Evolutionary conservation across 92 coral and sea anemone genomes (phyloP).

Genomic region (Umimayanthus kanabou): DNA sequence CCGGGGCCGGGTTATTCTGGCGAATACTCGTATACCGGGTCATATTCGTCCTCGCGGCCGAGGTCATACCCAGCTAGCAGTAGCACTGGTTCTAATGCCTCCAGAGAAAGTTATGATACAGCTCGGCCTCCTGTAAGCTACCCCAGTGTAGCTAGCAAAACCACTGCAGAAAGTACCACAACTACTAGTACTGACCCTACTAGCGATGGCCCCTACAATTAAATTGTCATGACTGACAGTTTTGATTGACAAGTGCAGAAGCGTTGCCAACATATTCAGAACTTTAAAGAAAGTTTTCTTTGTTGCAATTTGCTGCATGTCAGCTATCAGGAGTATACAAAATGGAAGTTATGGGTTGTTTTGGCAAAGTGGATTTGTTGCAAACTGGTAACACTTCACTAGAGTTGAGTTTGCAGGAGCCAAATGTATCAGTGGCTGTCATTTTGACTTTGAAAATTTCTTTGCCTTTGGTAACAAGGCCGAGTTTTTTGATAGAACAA

Average conservation of each 20-base stretch:
- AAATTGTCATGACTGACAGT: background rate
- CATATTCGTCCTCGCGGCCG: background rate
- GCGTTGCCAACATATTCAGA: background rate
- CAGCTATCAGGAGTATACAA: too few relatives aligned
- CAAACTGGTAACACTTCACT: background rate
- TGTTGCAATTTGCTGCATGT: too few relatives aligned
- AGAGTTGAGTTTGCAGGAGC: background rate
- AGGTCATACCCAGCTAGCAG: conserved; percentile 22
- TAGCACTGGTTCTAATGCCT: conserved; percentile 16
- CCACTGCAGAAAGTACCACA: background rate
- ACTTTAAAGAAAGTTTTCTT: background rate
- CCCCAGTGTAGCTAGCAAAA: conserved; percentile 24
- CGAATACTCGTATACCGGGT: conserved; percentile 1
- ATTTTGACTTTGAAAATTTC: background rate
- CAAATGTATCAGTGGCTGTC: background rate
- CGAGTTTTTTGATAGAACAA: background rate
- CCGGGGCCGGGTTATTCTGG: background rate
- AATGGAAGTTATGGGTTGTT: too few relatives aligned
- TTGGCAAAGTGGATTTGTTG: background rate
- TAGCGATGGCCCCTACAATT: background rate
- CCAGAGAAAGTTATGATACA: conserved; percentile 24
- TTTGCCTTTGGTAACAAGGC: background rate
- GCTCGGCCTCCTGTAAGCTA: conserved; percentile 13
- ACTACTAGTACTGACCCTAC: background rate
- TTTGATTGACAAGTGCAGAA: background rate